Percentiles rank a stretch among this genome's conserved stretches.
phyloP scores from a whole-genome alignment of 2,888 invertebrate species.

The Drosophila melanocephala region DNA sequence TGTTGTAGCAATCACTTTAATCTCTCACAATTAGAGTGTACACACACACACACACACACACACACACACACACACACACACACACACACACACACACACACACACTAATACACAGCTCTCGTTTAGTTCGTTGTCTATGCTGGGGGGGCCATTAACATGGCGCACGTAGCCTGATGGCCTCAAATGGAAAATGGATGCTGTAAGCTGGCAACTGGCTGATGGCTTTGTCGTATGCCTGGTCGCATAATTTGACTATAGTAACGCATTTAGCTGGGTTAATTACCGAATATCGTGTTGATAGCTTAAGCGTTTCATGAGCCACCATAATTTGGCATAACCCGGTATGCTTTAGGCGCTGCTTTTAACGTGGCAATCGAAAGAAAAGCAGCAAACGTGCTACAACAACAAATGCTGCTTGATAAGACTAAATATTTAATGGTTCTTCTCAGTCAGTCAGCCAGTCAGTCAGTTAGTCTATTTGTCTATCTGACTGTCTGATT shows the following conservation, averaged over 20 bases:
- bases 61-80: conserved; percentile 4
- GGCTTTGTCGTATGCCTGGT: conserved; percentile 29
- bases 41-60: conserved; percentile 17
- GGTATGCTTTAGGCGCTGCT: conserved; percentile 51
- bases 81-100: conserved; percentile 9
- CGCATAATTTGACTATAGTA: conserved; percentile 64
- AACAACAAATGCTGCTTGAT: conserved; percentile 54
- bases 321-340: conserved; percentile 58
- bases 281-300: conserved; percentile 80
- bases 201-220: conserved; percentile 19
- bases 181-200: conserved; percentile 15
- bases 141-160: conserved; percentile 59
- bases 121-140: conserved; percentile 25
- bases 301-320: conserved; percentile 70
- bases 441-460: conserved; percentile 24
- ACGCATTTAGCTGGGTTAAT: conserved; percentile 75
- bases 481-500: conserved; percentile 17
- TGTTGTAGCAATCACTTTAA: conserved; percentile 10
- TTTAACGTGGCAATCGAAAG: conserved; percentile 39
- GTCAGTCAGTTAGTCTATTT: conserved; percentile 26
- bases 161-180: conserved; percentile 49
- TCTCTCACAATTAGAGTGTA: conserved; percentile 13
- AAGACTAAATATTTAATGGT: conserved; percentile 78
- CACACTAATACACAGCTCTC: background rate
- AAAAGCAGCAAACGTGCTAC: conserved; percentile 1